Percentiles rank a stretch among this genome's conserved stretches.
phyloP scores from a whole-genome alignment of 1,140 invertebrate genomes.

The Saccostrea echinata region DNA sequence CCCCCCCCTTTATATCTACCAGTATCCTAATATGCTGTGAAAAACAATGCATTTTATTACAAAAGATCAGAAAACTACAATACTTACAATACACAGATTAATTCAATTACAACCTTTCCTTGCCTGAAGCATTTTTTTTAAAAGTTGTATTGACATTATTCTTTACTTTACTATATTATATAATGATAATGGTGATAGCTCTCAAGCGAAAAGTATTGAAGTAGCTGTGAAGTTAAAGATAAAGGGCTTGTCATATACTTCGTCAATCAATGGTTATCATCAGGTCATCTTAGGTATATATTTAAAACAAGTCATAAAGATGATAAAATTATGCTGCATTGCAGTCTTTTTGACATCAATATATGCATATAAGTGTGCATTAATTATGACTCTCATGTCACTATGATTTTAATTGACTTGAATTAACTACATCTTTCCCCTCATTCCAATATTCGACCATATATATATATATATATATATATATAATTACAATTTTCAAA shows the following conservation, averaged over 20 bases:
- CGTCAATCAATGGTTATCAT: not conserved
- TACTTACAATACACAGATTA: not conserved
- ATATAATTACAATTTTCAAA: too few relatives aligned
- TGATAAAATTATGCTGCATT: not conserved
- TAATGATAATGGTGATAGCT: not conserved
- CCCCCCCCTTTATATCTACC: too few relatives aligned
- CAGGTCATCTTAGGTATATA: not conserved
- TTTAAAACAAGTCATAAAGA: too few relatives aligned
- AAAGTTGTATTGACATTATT: not conserved
- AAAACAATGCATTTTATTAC: not conserved
- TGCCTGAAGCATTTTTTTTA: not conserved
- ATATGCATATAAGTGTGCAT: too few relatives aligned
- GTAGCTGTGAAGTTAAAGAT: not conserved
- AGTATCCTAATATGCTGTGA: too few relatives aligned
- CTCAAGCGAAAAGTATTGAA: not conserved
- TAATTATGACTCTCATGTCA: too few relatives aligned
- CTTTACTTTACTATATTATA: not conserved
- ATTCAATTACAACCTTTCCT: not conserved
- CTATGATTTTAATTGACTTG: too few relatives aligned
- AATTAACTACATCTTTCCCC: too few relatives aligned
- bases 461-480: too few relatives aligned
- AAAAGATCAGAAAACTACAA: not conserved
- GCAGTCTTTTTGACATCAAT: not conserved
- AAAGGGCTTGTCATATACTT: not conserved
- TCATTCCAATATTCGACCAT: too few relatives aligned